A percentile compares a stretch with the other conserved stretches of the same genome.
Evolutionary conservation across 2,113 vertebrate genomes (phyloP).

Genomic region (Nothocercus julius): DNA sequence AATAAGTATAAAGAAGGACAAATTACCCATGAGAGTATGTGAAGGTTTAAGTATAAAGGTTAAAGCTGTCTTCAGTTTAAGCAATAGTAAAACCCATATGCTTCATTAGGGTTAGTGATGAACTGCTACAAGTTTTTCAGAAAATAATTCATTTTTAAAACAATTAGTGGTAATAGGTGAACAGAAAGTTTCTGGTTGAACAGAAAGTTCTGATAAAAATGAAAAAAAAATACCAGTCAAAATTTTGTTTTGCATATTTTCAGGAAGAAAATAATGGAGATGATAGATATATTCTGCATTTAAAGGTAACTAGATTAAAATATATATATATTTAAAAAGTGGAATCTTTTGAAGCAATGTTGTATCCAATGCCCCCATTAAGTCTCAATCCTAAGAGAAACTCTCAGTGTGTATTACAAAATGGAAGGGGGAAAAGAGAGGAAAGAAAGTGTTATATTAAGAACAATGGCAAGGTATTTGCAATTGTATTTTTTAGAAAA

Average conservation of each 20-base stretch:
- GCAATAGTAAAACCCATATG: conserved; percentile 18
- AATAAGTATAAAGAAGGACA: not conserved
- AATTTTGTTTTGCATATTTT: not conserved
- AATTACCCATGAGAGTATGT: not conserved
- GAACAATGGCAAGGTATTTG: not conserved
- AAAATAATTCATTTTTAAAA: not conserved
- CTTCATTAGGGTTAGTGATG: not conserved
- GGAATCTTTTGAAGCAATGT: not conserved
- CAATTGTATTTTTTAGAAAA: not conserved
- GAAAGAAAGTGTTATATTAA: not conserved
- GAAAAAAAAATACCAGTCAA: fast-evolving
- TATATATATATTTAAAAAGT: not conserved
- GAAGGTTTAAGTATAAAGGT: not conserved
- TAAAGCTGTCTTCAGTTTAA: not conserved
- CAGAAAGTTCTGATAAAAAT: not conserved
- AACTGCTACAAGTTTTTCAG: not conserved
- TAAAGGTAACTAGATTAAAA: not conserved
- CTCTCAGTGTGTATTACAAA: not conserved
- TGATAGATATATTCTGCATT: not conserved
- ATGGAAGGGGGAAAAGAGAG: not conserved
- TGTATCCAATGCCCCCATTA: not conserved
- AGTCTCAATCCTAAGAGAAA: not conserved
- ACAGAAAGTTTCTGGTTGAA: not conserved
- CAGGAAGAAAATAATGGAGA: not conserved
- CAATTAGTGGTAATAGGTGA: not conserved